Percentiles rank a stretch among this genome's conserved stretches.
Evolutionary conservation across 2,888 invertebrate species (phyloP).

Genomic region (Hemaris fuciformis): DNA sequence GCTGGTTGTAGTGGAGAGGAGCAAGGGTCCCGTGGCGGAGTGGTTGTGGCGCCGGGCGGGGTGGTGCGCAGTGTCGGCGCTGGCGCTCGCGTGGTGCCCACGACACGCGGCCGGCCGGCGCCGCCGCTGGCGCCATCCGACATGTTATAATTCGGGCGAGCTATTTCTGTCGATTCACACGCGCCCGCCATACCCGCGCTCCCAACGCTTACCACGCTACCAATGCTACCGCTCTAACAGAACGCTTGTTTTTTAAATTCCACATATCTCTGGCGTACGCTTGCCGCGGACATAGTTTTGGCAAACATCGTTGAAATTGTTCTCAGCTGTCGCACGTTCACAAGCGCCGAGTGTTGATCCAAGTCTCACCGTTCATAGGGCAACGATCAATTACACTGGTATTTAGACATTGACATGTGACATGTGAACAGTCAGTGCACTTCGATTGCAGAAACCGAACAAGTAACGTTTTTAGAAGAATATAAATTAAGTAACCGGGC

Average conservation of each 20-base stretch:
- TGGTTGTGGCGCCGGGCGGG: neutral
- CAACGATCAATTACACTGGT: neutral
- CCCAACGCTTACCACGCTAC: conserved; percentile 53
- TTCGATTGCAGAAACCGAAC: neutral
- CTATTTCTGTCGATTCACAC: conserved; percentile 78
- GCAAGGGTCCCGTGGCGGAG: neutral
- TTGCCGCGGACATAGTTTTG: neutral
- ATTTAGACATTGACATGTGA: neutral
- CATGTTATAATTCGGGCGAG: conserved; percentile 76
- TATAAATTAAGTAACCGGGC: neutral
- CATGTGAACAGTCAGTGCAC: neutral
- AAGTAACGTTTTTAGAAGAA: too few relatives aligned
- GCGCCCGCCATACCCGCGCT: conserved; percentile 48
- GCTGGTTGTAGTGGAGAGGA: neutral
- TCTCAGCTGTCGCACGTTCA: too few relatives aligned
- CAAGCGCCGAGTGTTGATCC: neutral
- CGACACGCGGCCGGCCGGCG: conserved; percentile 62
- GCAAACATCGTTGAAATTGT: neutral
- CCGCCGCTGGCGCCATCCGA: conserved; percentile 72
- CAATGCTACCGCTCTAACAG: too few relatives aligned
- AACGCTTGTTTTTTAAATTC: conserved; percentile 17
- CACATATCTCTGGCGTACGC: neutral
- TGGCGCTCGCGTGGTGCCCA: conserved; percentile 34
- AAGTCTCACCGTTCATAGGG: neutral
- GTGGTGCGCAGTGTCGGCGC: conserved; percentile 14